phyloP scores from a whole-genome alignment of 2,888 invertebrate genomes.

The Eristalinus aeneus region DNA sequence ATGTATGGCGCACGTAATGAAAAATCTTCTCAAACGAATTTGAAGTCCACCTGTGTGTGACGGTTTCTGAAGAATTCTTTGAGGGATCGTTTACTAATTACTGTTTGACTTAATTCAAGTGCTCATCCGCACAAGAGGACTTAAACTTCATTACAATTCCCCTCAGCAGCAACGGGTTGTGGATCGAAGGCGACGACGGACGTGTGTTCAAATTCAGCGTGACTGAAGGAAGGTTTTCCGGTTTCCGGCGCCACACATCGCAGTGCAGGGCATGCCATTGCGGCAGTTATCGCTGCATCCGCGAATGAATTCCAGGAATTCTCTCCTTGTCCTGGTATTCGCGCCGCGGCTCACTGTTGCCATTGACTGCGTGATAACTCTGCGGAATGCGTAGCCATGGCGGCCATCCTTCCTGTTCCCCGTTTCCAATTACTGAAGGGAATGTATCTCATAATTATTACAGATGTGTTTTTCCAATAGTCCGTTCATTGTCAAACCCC shows the following conservation, averaged over 20 bases:
- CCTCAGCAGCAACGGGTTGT: no score
- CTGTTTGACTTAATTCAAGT: no score
- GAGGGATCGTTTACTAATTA: no score
- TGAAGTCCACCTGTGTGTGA: not conserved
- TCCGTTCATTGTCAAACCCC: not conserved
- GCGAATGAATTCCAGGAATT: not conserved
- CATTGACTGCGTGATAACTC: not conserved
- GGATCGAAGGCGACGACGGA: no score
- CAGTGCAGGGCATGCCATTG: no score
- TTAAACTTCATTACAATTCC: no score
- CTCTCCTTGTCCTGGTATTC: not conserved
- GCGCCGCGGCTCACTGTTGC: not conserved
- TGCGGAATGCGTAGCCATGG: no score
- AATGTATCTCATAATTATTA: not conserved
- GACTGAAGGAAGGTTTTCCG: not conserved
- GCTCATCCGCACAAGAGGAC: no score
- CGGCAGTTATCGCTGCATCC: no score
- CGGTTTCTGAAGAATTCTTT: no score
- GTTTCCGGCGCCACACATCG: not conserved
- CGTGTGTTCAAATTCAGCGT: no score
- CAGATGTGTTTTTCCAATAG: not conserved
- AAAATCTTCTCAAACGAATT: not conserved
- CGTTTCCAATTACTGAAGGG: not conserved
- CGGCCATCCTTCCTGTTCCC: not conserved
- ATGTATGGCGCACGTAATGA: not conserved